Conservation (phyloP, 2,797 vertebrate species). For the Naso thynnoides region DNA sequence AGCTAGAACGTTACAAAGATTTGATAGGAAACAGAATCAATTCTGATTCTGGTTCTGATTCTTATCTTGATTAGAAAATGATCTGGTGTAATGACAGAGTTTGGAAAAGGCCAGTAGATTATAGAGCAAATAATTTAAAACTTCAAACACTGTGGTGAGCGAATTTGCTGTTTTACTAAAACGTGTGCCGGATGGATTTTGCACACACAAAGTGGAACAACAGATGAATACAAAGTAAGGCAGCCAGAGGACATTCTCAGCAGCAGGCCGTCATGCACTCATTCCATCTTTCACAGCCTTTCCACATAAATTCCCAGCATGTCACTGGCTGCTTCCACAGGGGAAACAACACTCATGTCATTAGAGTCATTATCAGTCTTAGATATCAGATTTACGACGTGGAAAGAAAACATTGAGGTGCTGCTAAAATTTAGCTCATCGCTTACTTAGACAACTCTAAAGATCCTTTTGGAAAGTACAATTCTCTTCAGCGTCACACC, state of each 20-base stretch:
- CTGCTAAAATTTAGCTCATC: conserved; percentile 58
- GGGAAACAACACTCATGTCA: conserved; percentile 48
- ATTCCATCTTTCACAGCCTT: conserved; percentile 53
- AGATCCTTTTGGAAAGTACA: conserved; percentile 64
- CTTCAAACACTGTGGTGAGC: not conserved
- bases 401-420: conserved; percentile 72
- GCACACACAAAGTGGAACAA: conserved; percentile 24
- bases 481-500: conserved; percentile 63
- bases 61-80: not conserved
- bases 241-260: conserved; percentile 11
- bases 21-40: not conserved
- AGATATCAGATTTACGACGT: conserved; percentile 76
- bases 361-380: conserved; percentile 59
- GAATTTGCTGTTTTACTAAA: conserved; percentile 1
- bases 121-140: not conserved
- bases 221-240: conserved; percentile 25
- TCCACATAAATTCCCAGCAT: conserved; percentile 65
- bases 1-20: conserved; percentile 15
- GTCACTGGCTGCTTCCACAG: conserved; percentile 58
- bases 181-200: conserved; percentile 8
- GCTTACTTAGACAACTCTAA: conserved; percentile 57
- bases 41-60: too few relatives aligned
- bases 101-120: not conserved
- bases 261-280: conserved; percentile 28
- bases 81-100: not conserved